phyloP scores from a whole-genome alignment of 1,140 invertebrate species.

The Sinonovacula constricta region DNA sequence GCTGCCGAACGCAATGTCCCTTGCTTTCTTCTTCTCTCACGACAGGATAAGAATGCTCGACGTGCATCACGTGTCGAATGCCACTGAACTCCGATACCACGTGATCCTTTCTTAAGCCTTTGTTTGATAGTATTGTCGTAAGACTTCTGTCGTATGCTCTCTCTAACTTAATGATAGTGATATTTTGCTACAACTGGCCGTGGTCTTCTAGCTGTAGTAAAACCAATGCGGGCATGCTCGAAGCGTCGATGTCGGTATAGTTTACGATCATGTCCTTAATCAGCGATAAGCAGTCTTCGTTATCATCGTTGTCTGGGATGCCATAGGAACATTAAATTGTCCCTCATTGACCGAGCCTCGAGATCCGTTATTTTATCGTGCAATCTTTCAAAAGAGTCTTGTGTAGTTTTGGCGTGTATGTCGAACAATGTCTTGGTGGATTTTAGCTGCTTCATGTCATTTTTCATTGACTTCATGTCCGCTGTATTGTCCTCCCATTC shows the following conservation, averaged over 20 bases:
- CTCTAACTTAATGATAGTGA: neutral
- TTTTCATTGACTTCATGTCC: neutral
- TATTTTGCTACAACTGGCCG: conserved; percentile 9
- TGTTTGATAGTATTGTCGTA: neutral
- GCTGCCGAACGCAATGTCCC: no score
- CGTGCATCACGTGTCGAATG: no score
- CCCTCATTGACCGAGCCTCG: conserved; percentile 12
- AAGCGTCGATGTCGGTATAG: neutral
- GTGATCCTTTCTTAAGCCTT: neutral
- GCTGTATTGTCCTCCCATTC: neutral
- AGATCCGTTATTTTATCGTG: no score
- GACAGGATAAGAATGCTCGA: no score
- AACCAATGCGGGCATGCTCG: neutral
- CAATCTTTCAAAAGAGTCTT: neutral
- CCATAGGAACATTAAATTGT: conserved; percentile 14
- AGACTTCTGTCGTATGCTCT: conserved; percentile 15
- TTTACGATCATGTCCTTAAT: no score
- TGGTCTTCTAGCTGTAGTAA: neutral
- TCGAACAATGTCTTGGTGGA: neutral
- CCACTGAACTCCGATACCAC: conserved; percentile 8
- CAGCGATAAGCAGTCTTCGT: no score
- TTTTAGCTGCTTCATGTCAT: neutral
- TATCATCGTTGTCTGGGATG: no score
- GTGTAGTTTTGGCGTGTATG: neutral
- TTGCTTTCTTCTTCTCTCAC: no score